Conservation (phyloP, 2,113 vertebrate species). For the Ancistrus triradiatus region DNA sequence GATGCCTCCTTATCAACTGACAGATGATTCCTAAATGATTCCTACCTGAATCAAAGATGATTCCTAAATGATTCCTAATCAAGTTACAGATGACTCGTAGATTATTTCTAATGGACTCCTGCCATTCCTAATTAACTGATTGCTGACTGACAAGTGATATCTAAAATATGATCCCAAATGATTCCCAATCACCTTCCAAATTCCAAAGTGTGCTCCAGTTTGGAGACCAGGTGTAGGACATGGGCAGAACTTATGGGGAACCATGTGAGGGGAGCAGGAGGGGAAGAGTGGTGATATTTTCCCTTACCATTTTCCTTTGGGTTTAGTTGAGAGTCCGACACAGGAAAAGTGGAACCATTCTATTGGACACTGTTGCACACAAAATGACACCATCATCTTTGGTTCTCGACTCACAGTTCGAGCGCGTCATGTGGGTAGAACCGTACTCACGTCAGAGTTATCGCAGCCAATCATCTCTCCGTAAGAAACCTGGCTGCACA, state of each 20-base stretch:
- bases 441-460: slow-evolving; percentile 91
- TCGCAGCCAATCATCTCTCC: slow-evolving; percentile 99
- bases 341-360: slow-evolving; percentile 99
- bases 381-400: not conserved
- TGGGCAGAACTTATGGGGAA: not conserved
- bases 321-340: slow-evolving; percentile 94
- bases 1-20: no score
- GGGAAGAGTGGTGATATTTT: not conserved
- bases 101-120: no score
- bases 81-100: no score
- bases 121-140: no score
- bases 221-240: not conserved
- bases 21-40: no score
- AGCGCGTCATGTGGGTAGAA: no score
- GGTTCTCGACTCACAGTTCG: not conserved
- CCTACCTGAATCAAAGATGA: no score
- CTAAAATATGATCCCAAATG: no score
- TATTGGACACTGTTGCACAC: slow-evolving; percentile 83
- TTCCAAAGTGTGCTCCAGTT: no score
- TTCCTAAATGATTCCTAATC: no score
- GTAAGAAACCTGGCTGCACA: slow-evolving; percentile 97
- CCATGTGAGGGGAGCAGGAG: not conserved
- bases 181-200: no score
- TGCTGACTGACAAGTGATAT: no score
- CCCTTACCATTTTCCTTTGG: slow-evolving; percentile 95